Base-by-base conservation (phyloP, 2,888 invertebrate genomes). In the Achlya flavicornis region DNA sequence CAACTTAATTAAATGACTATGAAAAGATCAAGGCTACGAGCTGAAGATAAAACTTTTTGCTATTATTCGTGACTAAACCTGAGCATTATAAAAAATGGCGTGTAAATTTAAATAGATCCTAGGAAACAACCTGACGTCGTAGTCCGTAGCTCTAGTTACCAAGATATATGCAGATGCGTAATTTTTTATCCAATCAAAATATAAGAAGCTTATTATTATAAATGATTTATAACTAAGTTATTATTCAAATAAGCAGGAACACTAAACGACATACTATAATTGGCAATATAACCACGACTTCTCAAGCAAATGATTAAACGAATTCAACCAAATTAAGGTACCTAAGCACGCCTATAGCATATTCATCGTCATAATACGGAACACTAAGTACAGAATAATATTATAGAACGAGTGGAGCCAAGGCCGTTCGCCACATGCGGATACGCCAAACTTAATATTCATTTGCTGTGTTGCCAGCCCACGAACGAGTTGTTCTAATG, bases 101-200 rank as follows among this genome's bases (percentile, higher is more conserved):
- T 90, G 87, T 88, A 92, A 91, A 90, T 87, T 86, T 82, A 91
- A 92, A 92, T 92, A 85, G 88, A 83, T 85, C 83, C 81, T 81
- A 80, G 85, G 83, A 83, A 83, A 84, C 78, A 75, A 74, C 76
- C 53, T 53, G 7, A 19, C 19, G 19, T 10, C 19, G 53, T 19
- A 53, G 16, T 19, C 53, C 53, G 48, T 48, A 48, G 16, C 48
- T 38, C 38, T 14, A 48, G 43, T 43, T 14, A 14, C 48, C 48
- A 48, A 1, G 6, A 16, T 14, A 48, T 48, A 16, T 10, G 10
- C 12, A 41, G 41, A 11, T 8, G 4, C 4, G 10, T 10, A 53
- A 10, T n/a, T 46, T 26, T 46, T 1, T 0, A 46, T 46, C n/a
- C 4, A 46, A 46, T 46, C 46, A n/a, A n/a, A 6, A 33, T 41